A percentile compares a stretch with the other conserved stretches of the same genome.
phyloP scores from a whole-genome alignment of 2,888 invertebrate genomes.

The Oscheius sp. region DNA sequence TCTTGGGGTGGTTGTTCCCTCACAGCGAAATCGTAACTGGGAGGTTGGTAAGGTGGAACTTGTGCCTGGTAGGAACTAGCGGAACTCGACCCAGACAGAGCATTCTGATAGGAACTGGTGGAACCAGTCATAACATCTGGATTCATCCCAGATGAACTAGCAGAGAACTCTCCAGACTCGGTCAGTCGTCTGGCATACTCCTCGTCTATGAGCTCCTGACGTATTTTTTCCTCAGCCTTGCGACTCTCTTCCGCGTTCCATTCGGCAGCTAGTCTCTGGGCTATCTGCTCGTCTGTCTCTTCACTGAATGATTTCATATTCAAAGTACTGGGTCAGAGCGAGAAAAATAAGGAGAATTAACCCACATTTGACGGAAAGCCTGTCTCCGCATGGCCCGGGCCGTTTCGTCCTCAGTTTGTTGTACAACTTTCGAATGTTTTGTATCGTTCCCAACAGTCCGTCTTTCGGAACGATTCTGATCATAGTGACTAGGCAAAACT shows the following conservation, averaged over 20 bases:
- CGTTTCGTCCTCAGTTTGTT: conserved; percentile 31
- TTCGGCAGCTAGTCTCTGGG: conserved; percentile 27
- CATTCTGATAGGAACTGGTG: not conserved
- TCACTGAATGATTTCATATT: conserved; percentile 10
- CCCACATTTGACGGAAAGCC: conserved; percentile 30
- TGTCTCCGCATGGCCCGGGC: conserved; percentile 20
- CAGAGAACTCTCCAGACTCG: conserved; percentile 4
- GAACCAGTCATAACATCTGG: not conserved
- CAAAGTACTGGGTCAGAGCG: too few relatives aligned
- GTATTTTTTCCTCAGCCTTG: not conserved
- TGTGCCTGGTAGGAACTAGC: too few relatives aligned
- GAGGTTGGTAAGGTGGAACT: conserved; percentile 5
- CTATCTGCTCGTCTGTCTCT: conserved; percentile 38
- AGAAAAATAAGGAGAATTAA: too few relatives aligned
- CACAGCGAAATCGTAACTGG: not conserved
- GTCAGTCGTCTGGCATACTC: conserved; percentile 29
- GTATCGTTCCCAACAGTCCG: conserved; percentile 30
- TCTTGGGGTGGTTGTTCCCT: not conserved
- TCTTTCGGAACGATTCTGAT: conserved; percentile 31
- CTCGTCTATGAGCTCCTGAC: conserved; percentile 31
- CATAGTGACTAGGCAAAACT: conserved; percentile 29
- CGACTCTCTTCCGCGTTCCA: conserved; percentile 31
- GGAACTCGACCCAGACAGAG: too few relatives aligned
- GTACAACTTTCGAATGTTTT: conserved; percentile 22
- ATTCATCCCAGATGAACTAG: not conserved